Conservation (phyloP, 2,113 vertebrate species). For the Rana temporaria region DNA sequence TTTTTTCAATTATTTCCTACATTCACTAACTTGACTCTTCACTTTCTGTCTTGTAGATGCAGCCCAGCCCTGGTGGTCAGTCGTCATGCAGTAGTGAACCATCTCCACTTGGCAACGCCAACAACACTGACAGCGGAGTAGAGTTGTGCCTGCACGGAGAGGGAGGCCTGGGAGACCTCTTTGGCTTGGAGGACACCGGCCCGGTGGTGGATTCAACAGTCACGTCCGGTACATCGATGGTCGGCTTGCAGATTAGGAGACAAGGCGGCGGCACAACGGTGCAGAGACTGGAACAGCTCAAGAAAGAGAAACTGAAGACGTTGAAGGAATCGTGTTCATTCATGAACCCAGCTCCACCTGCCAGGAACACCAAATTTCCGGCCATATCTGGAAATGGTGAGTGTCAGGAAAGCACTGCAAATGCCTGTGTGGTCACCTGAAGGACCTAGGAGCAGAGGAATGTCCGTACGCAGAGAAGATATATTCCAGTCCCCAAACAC, state of each 20-base stretch:
- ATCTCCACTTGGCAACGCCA: slow-evolving; percentile 92
- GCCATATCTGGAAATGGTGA: slow-evolving; percentile 89
- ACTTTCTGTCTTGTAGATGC: slow-evolving; percentile 77
- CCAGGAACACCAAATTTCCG: slow-evolving; percentile 91
- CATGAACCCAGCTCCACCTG: slow-evolving; percentile 82
- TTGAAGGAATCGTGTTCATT: slow-evolving; percentile 93
- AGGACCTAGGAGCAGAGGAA: no score
- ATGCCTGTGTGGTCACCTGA: no score
- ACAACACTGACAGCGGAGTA: slow-evolving; percentile 97
- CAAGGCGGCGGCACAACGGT: slow-evolving; percentile 78
- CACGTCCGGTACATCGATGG: slow-evolving; percentile 78
- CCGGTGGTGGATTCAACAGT: slow-evolving; percentile 88
- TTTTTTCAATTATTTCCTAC: neutral
- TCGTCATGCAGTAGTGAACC: slow-evolving; percentile 98
- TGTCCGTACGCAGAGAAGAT: no score
- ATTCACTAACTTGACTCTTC: neutral
- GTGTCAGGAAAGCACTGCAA: slow-evolving; percentile 50
- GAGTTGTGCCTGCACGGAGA: slow-evolving; percentile 94
- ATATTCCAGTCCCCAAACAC: no score
- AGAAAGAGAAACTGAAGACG: slow-evolving; percentile 93
- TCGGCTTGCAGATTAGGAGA: slow-evolving; percentile 91
- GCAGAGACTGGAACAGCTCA: slow-evolving; percentile 94
- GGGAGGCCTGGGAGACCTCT: slow-evolving; percentile 96
- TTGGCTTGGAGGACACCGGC: slow-evolving; percentile 80
- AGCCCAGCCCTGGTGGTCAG: slow-evolving; percentile 96